A percentile compares a stretch with the other conserved stretches of the same genome.
Conservation (phyloP, 2,797 vertebrate species). For the Crocodylus rhombifer region DNA sequence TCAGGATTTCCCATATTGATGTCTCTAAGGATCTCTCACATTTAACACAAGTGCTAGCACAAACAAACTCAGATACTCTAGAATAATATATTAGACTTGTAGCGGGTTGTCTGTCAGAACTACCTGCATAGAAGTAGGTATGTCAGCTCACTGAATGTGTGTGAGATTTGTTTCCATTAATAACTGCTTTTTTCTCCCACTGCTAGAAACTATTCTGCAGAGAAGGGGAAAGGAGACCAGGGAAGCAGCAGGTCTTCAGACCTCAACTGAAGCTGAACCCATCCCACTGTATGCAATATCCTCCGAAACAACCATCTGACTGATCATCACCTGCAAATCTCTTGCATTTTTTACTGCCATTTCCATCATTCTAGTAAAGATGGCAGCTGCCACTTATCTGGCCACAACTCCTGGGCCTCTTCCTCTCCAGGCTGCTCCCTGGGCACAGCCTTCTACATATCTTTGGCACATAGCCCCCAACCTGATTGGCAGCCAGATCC, state of each 20-base stretch:
- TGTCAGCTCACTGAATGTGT: no score
- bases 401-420: background rate
- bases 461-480: background rate
- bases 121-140: no score
- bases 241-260: background rate
- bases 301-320: background rate
- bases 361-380: background rate
- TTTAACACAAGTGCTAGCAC: no score
- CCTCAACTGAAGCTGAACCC: background rate
- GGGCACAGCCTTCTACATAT: background rate
- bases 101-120: no score
- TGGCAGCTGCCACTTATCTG: rapidly evolving
- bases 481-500: no score
- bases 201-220: no score
- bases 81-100: no score
- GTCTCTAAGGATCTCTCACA: background rate
- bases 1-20: background rate
- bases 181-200: no score
- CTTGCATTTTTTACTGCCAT: background rate
- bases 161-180: no score
- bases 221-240: no score
- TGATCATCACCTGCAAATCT: background rate
- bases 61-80: no score
- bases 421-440: background rate
- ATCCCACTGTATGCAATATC: background rate